These are phyloP conservation scores for Sitta carolinensis DNA, from an alignment of 2,797 vertebrate genomes.

Conservation along the genomic window DNA sequence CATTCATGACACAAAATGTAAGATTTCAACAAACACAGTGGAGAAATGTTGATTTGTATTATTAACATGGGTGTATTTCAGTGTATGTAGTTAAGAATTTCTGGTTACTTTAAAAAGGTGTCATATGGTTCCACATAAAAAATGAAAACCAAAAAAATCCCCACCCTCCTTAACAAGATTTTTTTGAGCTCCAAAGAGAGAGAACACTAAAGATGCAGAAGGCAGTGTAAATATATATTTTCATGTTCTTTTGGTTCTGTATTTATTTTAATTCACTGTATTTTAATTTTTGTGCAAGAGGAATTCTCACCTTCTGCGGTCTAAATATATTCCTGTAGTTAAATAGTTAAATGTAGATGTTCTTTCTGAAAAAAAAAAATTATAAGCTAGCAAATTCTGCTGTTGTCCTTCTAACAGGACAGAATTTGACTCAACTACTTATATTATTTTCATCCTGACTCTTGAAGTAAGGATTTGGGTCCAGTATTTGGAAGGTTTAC, in stretches of 20 bases:
- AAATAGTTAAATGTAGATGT: neutral
- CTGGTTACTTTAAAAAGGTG: neutral
- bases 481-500: neutral
- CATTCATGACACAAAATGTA: neutral
- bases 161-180: fast-evolving
- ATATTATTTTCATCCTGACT: neutral
- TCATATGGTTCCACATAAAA: neutral
- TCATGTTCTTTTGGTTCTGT: neutral
- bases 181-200: neutral
- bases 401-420: neutral
- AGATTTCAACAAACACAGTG: neutral
- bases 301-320: neutral
- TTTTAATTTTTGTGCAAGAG: neutral
- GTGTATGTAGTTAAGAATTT: neutral
- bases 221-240: neutral
- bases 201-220: neutral
- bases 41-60: neutral
- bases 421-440: neutral
- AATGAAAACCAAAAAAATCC: neutral
- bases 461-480: neutral
- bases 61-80: neutral
- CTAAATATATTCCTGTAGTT: neutral
- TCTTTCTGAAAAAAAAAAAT: neutral
- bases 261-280: neutral
- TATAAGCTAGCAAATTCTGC: neutral